Evolutionary conservation across 2,797 vertebrate genomes (phyloP).

Genomic region (Natrix natrix): DNA sequence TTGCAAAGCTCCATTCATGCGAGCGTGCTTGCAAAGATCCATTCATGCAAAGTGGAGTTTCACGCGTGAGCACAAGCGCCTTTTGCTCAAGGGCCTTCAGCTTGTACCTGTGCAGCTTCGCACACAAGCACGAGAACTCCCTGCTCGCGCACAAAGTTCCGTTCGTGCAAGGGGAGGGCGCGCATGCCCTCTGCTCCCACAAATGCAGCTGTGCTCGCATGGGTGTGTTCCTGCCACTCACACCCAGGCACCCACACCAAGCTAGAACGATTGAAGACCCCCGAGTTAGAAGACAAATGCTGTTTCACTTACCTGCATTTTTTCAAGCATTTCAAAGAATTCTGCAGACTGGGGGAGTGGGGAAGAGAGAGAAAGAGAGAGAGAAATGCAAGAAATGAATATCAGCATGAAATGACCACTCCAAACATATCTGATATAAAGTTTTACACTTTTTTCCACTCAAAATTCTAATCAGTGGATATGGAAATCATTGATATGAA

Average conservation of each 20-base stretch:
- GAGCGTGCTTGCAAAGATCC: accelerated
- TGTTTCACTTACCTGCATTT: constrained; percentile 87
- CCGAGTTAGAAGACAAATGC: too few species aligned
- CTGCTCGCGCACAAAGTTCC: too few species aligned
- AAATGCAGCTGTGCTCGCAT: background rate
- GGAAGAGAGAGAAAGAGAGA: background rate
- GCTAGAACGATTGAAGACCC: background rate
- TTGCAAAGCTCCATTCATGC: accelerated
- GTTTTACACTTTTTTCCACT: background rate
- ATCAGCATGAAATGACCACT: background rate
- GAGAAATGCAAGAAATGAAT: background rate
- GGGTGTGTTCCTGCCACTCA: background rate
- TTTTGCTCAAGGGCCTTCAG: background rate
- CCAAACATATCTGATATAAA: background rate
- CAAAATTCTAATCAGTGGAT: background rate
- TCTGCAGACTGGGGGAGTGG: constrained; percentile 87
- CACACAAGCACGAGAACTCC: accelerated
- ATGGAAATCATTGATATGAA: background rate
- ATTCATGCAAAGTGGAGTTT: background rate
- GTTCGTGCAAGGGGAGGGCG: background rate
- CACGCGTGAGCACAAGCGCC: background rate
- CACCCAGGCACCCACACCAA: too few species aligned
- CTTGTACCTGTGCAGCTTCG: background rate
- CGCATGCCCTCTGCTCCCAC: accelerated
- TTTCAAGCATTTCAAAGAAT: constrained; percentile 98